Percentiles rank a stretch among this genome's conserved stretches.
These are phyloP conservation scores for Pogonognathellus flavescens DNA, from an alignment of 1,140 invertebrate species.

Conservation along the genomic window DNA sequence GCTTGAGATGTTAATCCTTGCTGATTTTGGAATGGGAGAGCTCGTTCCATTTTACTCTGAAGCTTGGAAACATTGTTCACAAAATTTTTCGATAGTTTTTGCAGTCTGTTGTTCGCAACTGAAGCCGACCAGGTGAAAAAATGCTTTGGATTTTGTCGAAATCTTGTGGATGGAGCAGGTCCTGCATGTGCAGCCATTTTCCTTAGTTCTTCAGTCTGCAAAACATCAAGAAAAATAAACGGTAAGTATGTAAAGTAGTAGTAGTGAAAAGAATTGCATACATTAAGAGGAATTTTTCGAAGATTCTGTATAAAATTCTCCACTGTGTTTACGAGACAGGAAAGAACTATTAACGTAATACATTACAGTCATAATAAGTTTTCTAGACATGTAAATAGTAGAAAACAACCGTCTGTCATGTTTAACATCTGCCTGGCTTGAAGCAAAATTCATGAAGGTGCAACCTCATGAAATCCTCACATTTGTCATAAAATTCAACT, in stretches of 20 bases:
- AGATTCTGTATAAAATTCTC: background rate
- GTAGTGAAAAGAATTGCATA: background rate
- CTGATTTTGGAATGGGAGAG: slow-evolving; percentile 40
- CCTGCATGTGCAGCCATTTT: slow-evolving; percentile 59
- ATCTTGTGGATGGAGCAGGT: slow-evolving; percentile 44
- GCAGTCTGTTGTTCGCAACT: slow-evolving; percentile 61
- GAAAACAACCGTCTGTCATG: slow-evolving; percentile 37
- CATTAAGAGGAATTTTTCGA: background rate
- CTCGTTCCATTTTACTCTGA: slow-evolving; percentile 64
- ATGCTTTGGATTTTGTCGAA: slow-evolving; percentile 58
- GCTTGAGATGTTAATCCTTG: slow-evolving; percentile 14
- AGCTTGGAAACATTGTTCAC: slow-evolving; percentile 64
- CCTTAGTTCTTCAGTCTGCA: slow-evolving; percentile 55
- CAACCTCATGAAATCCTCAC: slow-evolving; percentile 29
- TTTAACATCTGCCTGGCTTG: slow-evolving; percentile 32
- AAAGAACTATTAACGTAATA: background rate
- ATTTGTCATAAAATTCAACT: slow-evolving; percentile 47
- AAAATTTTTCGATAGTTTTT: slow-evolving; percentile 65
- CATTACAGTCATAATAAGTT: too few relatives aligned
- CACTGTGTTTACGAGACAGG: background rate
- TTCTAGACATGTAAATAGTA: background rate
- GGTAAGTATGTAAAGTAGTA: background rate
- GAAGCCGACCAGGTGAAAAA: slow-evolving; percentile 66
- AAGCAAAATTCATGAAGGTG: slow-evolving; percentile 43
- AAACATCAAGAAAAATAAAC: slow-evolving; percentile 5